Percentiles rank a stretch among this genome's conserved stretches.
These are phyloP conservation scores for Promerops cafer DNA, from an alignment of 2,113 vertebrate species.

Conservation along the genomic window DNA sequence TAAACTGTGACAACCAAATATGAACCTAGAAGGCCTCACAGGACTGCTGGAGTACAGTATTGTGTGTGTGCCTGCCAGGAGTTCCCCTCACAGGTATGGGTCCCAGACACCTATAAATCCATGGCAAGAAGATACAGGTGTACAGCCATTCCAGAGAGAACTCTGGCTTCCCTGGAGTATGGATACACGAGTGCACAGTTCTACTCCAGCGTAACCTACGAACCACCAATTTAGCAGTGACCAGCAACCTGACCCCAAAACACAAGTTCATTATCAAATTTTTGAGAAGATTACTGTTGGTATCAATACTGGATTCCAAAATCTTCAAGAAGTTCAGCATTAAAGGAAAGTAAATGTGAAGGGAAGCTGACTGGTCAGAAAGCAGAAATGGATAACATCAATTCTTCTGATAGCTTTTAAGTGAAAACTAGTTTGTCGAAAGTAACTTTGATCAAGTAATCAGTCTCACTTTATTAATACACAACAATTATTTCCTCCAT, in stretches of 20 bases:
- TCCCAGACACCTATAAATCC: neutral
- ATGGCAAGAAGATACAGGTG: neutral
- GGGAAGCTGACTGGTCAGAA: neutral
- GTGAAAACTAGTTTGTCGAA: neutral
- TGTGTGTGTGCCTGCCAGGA: neutral
- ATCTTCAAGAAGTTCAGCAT: neutral
- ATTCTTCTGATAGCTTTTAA: neutral
- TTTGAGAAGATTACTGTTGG: neutral
- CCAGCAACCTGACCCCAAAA: neutral
- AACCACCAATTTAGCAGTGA: neutral
- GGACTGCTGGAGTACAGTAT: neutral
- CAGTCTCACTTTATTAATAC: neutral
- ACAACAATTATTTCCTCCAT: neutral
- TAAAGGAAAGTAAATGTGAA: neutral
- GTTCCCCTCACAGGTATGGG: neutral
- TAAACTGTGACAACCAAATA: neutral
- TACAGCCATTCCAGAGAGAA: neutral
- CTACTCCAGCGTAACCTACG: neutral
- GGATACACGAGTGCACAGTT: neutral
- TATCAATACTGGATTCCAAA: neutral
- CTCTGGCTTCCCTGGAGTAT: neutral
- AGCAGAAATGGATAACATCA: neutral
- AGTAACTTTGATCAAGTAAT: neutral
- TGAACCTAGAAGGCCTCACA: neutral
- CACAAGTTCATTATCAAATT: accelerated